Evolutionary conservation across 2,888 invertebrate genomes (phyloP).

Genomic region (Corythucha ciliata): DNA sequence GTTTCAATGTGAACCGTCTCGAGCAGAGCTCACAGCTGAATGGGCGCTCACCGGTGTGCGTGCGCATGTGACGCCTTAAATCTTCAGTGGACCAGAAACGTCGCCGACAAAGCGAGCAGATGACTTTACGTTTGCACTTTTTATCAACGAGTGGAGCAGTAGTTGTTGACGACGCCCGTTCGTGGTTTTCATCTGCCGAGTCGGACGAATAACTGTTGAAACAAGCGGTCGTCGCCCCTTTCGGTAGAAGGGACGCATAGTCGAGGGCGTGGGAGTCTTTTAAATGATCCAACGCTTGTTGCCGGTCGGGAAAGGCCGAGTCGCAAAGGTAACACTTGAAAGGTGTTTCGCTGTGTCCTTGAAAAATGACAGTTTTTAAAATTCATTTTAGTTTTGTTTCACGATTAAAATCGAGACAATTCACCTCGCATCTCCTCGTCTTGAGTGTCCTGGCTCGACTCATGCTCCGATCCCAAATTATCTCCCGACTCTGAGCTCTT

Average conservation of each 20-base stretch:
- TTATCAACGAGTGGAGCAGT: too few relatives aligned
- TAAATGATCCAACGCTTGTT: slow-evolving; percentile 73
- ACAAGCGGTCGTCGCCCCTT: slow-evolving; percentile 47
- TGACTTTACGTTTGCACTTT: slow-evolving; percentile 41
- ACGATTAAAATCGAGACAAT: too few relatives aligned
- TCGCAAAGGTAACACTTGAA: slow-evolving; percentile 93
- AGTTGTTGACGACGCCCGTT: slow-evolving; percentile 3
- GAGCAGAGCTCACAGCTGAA: slow-evolving; percentile 85
- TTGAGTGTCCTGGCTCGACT: too few relatives aligned
- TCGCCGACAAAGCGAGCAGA: slow-evolving; percentile 85
- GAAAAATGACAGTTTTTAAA: background rate
- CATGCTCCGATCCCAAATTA: background rate
- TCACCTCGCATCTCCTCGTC: too few relatives aligned
- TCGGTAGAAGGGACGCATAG: slow-evolving; percentile 70
- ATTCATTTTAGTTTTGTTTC: too few relatives aligned
- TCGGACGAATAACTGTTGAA: too few relatives aligned
- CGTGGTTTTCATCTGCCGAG: slow-evolving; percentile 30
- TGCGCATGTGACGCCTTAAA: slow-evolving; percentile 83
- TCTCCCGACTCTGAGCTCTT: too few relatives aligned
- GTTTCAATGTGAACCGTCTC: slow-evolving; percentile 81
- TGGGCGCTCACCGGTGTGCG: slow-evolving; percentile 84
- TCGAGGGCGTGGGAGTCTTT: slow-evolving; percentile 64
- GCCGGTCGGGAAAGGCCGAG: slow-evolving; percentile 68
- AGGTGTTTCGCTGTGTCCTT: slow-evolving; percentile 53
- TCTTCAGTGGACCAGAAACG: slow-evolving; percentile 94